Percentiles rank a stretch among this genome's conserved stretches.
Evolutionary conservation across 2,113 vertebrate species (phyloP).

Genomic region (Mirounga angustirostris): DNA sequence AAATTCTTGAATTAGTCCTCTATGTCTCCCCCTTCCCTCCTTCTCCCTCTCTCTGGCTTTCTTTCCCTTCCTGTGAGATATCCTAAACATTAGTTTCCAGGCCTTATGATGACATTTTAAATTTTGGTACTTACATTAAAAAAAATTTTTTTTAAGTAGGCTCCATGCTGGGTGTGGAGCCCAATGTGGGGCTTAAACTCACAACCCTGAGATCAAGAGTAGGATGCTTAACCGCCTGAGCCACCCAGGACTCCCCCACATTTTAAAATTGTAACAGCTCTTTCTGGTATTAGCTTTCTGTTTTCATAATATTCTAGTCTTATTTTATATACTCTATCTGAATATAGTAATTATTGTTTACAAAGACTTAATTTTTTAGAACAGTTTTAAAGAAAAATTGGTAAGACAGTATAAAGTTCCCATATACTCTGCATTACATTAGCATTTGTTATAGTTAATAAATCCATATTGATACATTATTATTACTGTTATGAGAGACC

Average conservation of each 20-base stretch:
- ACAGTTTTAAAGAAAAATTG: background rate
- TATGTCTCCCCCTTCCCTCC: background rate
- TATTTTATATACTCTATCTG: conserved; percentile 17
- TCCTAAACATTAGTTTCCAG: conserved; percentile 42
- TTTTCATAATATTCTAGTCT: conserved; percentile 19
- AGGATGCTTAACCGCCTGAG: background rate
- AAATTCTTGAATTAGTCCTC: conserved; percentile 15
- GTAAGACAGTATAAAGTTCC: background rate
- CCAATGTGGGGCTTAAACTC: no score
- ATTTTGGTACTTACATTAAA: background rate
- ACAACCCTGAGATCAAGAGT: background rate
- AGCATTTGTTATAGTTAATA: background rate
- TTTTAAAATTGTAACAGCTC: background rate
- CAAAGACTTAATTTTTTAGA: conserved; percentile 10
- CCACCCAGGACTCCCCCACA: background rate
- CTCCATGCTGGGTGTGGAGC: background rate
- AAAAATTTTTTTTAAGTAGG: background rate
- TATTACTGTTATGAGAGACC: conserved; percentile 39
- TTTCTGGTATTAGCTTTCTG: conserved; percentile 3
- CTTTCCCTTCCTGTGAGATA: background rate
- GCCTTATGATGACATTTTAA: background rate
- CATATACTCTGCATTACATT: background rate
- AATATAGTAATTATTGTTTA: conserved; percentile 27
- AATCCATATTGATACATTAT: background rate
- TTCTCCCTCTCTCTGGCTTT: background rate